Base-by-base conservation (phyloP, 2,888 invertebrate species). In the Eledone cirrhosa region DNA sequence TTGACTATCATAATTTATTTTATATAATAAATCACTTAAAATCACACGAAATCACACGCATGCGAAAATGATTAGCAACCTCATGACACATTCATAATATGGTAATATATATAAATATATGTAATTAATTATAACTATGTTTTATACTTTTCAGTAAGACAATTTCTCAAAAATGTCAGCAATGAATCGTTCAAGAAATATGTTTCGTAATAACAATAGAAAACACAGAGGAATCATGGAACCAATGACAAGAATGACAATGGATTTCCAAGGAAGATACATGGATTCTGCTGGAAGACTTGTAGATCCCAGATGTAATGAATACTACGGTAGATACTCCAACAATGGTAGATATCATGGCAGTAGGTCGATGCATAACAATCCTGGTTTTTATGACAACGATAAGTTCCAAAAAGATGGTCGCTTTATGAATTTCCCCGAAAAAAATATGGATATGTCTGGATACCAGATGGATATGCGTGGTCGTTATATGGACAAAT, bases 381-480 rank as follows among this genome's bases (percentile, higher is more conserved):
- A 67, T 14, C 16, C n/a, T 13, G 31, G 72, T n/a, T n/a, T 72
- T 31, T 41, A 41, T 31, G 41, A 72, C n/a, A 41, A 41, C 31
- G 72, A 72, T 27, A 33, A 41, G 7, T 72, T 41, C 72, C 22
- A 72, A 31, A 72, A 14, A 1, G 16, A 72, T 24, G n/a, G 41
- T 33, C 72, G 72, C 31, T 72, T 22, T 22, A 72, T 72, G 72
- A n/a, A 72, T n/a, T 72, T 33, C 72, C 72, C 72, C 31, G 72
- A 72, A 41, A 72, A 31, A 24, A n/a, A 72, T 13, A 72, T 72
- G 72, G 72, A 72, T 3, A 41, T 72, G 72, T 72, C 72, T 72
- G 72, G 72, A 13, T 72, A 72, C 41, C 72, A 72, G 72, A 72
- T 72, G 72, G 72, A 72, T 31, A 72, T 72, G 72, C 24, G 41